Evolutionary conservation across 2,888 invertebrate genomes (phyloP), one percentile per base, ranked within the genome.

Genomic region (Campaea margaritaria): DNA sequence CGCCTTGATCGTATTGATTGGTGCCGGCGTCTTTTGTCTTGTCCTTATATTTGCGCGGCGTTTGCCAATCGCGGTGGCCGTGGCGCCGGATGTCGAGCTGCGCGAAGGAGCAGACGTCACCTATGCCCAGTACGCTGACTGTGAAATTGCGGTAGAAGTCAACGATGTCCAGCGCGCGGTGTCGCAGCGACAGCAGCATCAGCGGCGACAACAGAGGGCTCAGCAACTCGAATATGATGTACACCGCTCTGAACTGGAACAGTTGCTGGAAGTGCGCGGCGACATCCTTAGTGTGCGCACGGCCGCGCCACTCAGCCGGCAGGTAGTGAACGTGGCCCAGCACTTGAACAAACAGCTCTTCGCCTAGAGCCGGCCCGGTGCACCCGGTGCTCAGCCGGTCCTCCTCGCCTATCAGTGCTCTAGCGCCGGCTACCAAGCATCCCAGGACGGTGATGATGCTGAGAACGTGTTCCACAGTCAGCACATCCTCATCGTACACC

Each of bases 121-220:
- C 99, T 0, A 99, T 97, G 1, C 99, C 99, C 0, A 97, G 95
- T 0, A 99, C 97, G 72, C 97, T 96, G 1, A 99, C 97, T 0
- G 99, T 99, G 84, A 99, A 99, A 83, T 98, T 98, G 13, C 98
- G 94, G 83, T 97, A 98, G 91, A 99, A 99, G 84, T 99, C 98
- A 0, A 99, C 98, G 61, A 99, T 96, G 74, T 98, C 97, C 36
- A 96, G 90, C 0, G 98, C 95, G 58, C 96, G 95, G 2, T 95
- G 94, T 0, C 97, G 94, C 72, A 98, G 94, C 79, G 95, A 93
- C 93, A 96, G 86, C 93, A 95, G 81, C 64, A 99, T 95, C 67
- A 97, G 95, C 0, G 99, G 99, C 0, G 98, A 99, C 15, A 99
- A 83, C 28, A 99, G 81, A 0, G 99, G 99, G 59, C 98, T 98